Percentiles rank a stretch among this genome's conserved stretches.
Conservation (phyloP, 2,797 vertebrate genomes). For the Mionectes olivaceus region DNA sequence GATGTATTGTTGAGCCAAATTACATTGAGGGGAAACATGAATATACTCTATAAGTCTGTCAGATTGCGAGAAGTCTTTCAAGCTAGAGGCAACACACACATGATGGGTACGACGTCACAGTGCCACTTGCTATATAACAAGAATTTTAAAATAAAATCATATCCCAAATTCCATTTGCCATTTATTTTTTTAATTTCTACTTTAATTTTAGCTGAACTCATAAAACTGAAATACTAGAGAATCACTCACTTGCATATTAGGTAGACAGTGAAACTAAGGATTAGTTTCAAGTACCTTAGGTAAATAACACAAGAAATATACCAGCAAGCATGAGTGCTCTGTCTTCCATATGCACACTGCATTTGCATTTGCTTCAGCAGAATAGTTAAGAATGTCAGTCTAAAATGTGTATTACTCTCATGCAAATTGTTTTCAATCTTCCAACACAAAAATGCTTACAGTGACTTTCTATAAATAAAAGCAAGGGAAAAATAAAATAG, state of each 20-base stretch:
- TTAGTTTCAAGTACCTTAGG: background rate
- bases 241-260: background rate
- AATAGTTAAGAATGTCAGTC: background rate
- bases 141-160: background rate
- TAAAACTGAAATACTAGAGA: background rate
- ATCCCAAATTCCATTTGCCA: background rate
- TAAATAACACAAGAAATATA: background rate
- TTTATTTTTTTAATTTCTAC: background rate
- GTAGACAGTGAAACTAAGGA: background rate
- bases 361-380: background rate
- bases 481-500: rapidly evolving
- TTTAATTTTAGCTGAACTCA: background rate
- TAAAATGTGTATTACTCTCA: background rate
- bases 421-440: background rate
- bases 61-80: slow-evolving; percentile 3
- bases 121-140: background rate
- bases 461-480: background rate
- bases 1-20: slow-evolving; percentile 7
- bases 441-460: background rate
- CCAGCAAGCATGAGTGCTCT: background rate
- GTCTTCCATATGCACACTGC: background rate
- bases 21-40: slow-evolving; percentile 29
- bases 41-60: slow-evolving; percentile 12
- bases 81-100: background rate
- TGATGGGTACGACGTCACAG: background rate